Evolutionary conservation across 2,113 vertebrate species (phyloP).

Genomic region (Origma solitaria): DNA sequence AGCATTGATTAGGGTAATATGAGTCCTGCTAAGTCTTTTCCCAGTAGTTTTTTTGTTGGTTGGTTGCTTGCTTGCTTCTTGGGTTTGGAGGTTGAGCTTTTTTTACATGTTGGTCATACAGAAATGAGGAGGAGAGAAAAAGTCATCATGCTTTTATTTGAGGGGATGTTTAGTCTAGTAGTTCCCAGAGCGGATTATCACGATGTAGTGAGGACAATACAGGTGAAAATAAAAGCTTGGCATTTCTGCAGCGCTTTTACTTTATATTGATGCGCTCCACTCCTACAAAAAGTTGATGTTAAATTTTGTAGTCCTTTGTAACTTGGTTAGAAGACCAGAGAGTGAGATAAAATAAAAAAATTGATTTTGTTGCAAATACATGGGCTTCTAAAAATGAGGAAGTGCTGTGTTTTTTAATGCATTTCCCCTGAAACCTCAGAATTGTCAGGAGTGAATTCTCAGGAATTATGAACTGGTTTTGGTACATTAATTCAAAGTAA

Average conservation of each 20-base stretch:
- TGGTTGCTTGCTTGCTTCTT: not conserved
- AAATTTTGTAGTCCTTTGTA: not conserved
- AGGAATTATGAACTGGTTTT: not conserved
- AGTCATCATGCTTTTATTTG: not conserved
- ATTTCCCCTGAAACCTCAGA: not conserved
- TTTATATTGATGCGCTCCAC: not conserved
- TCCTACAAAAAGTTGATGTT: not conserved
- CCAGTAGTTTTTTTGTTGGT: not conserved
- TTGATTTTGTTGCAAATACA: not conserved
- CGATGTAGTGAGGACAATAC: not conserved
- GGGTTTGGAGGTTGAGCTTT: not conserved
- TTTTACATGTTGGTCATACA: not conserved
- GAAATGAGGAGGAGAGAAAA: not conserved
- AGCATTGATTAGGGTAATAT: not conserved
- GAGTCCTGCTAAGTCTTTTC: not conserved
- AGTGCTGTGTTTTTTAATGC: not conserved
- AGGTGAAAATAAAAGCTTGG: not conserved
- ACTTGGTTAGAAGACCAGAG: not conserved
- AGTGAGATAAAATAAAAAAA: not conserved
- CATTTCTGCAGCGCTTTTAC: not conserved
- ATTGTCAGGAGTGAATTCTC: not conserved
- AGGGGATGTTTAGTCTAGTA: not conserved
- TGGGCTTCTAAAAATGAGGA: not conserved
- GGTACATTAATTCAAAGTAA: not conserved
- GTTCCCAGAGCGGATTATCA: not conserved